phyloP scores from a whole-genome alignment of 2,888 invertebrate species.

The Apotomis betuletana region DNA sequence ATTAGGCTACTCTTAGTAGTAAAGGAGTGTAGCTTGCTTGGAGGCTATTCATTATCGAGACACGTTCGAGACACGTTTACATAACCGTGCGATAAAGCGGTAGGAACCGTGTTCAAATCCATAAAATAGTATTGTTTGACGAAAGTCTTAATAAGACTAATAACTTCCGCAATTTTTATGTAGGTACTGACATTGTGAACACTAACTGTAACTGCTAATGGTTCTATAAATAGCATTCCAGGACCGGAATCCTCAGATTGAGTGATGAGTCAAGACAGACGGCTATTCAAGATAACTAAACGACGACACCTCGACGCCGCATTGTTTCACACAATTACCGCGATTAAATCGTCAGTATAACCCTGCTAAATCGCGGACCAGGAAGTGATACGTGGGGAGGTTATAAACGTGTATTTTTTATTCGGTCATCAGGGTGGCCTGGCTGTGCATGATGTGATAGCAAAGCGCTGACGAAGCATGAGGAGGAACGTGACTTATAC shows the following conservation, averaged over 20 bases:
- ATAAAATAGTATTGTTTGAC: no score
- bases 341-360: conserved; percentile 18
- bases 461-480: background rate
- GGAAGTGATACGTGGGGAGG: background rate
- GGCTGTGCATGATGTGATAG: conserved; percentile 7
- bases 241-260: background rate
- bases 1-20: no score
- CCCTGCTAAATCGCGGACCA: conserved; percentile 2
- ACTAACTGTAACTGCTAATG: conserved; percentile 17
- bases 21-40: no score
- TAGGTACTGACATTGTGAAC: background rate
- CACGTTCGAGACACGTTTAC: no score
- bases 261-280: conserved; percentile 9
- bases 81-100: no score
- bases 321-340: conserved; percentile 35
- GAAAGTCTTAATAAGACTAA: no score
- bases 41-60: no score
- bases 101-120: no score
- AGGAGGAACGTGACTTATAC: conserved; percentile 27
- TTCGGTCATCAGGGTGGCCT: background rate
- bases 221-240: conserved; percentile 21
- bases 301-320: conserved; percentile 19
- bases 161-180: no score
- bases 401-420: conserved; percentile 1
- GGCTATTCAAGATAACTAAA: conserved; percentile 8